These are phyloP conservation scores for Orius insidiosus DNA, from an alignment of 1,140 invertebrate genomes.

Conservation along the genomic window DNA sequence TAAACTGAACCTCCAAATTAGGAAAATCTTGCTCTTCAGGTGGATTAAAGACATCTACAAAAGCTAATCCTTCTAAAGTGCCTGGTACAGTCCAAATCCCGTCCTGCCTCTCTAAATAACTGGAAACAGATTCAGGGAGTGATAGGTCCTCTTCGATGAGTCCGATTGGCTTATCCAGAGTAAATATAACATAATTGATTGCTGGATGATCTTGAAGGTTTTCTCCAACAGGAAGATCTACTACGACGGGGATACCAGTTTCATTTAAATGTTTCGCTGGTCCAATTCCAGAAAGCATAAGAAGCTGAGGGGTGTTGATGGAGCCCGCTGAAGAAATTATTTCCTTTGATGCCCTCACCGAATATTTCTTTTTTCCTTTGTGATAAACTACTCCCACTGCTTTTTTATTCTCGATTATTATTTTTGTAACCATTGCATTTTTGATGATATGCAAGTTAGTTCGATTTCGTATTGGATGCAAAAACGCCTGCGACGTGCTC, in stretches of 20 bases:
- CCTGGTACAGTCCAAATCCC: conserved; percentile 39
- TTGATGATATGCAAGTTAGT: conserved; percentile 48
- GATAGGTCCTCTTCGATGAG: too few relatives aligned
- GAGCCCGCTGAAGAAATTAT: conserved; percentile 44
- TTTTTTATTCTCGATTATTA: conserved; percentile 50
- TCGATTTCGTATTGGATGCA: conserved; percentile 42
- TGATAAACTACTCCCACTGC: conserved; percentile 49
- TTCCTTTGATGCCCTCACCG: conserved; percentile 57
- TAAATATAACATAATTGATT: conserved; percentile 30
- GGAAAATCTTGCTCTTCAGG: conserved; percentile 43
- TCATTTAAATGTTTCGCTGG: conserved; percentile 45
- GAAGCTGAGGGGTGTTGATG: conserved; percentile 45
- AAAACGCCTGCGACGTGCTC: conserved; percentile 54
- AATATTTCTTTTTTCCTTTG: conserved; percentile 46
- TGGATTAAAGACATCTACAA: conserved; percentile 50
- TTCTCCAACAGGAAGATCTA: conserved; percentile 50
- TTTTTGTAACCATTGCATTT: conserved; percentile 42
- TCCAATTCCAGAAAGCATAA: conserved; percentile 61
- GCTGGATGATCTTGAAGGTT: conserved; percentile 71
- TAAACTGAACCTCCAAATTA: conserved; percentile 55
- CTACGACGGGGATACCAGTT: conserved; percentile 42
- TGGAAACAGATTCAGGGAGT: too few relatives aligned
- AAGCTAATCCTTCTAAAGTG: conserved; percentile 60
- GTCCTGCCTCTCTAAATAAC: too few relatives aligned
- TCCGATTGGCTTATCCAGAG: conserved; percentile 20